Conservation (phyloP, 2,113 vertebrate species). For the Aix galericulata region DNA sequence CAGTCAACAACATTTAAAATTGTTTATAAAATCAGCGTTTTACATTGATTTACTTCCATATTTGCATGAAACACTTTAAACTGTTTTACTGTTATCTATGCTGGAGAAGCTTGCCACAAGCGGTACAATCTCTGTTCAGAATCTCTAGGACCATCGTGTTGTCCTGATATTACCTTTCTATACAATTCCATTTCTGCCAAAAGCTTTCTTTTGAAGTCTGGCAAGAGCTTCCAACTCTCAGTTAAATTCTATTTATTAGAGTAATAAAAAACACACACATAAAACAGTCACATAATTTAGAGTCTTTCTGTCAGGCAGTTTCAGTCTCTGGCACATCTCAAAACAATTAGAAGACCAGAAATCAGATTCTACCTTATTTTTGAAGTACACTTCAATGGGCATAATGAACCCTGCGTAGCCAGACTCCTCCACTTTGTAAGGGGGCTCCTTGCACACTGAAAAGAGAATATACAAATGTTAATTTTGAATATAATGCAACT, state of each 20-base stretch:
- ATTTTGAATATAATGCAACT: neutral
- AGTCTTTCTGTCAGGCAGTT: constrained; percentile 48
- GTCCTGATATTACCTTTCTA: constrained; percentile 41
- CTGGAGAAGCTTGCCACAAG: neutral
- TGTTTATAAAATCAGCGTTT: neutral
- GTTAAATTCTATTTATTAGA: constrained; percentile 67
- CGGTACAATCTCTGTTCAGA: neutral
- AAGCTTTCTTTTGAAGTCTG: constrained; percentile 59
- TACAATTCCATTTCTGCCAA: constrained; percentile 34
- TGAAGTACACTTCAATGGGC: constrained; percentile 99
- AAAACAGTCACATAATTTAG: constrained; percentile 51
- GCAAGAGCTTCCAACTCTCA: constrained; percentile 56
- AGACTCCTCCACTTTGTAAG: constrained; percentile 98
- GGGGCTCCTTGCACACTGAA: constrained; percentile 98
- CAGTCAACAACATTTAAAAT: neutral
- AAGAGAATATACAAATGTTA: constrained; percentile 46
- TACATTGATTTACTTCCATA: neutral
- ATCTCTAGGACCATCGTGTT: neutral
- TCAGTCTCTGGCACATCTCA: constrained; percentile 59
- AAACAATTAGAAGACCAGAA: constrained; percentile 57
- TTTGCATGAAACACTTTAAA: neutral
- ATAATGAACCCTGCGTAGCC: constrained; percentile 99
- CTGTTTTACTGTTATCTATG: neutral
- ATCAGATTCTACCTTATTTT: constrained; percentile 89
- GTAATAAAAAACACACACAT: constrained; percentile 68